These are phyloP conservation scores for Montipora efflorescens DNA, from an alignment of 64 coral and sea anemone genomes.

Conservation along the genomic window DNA sequence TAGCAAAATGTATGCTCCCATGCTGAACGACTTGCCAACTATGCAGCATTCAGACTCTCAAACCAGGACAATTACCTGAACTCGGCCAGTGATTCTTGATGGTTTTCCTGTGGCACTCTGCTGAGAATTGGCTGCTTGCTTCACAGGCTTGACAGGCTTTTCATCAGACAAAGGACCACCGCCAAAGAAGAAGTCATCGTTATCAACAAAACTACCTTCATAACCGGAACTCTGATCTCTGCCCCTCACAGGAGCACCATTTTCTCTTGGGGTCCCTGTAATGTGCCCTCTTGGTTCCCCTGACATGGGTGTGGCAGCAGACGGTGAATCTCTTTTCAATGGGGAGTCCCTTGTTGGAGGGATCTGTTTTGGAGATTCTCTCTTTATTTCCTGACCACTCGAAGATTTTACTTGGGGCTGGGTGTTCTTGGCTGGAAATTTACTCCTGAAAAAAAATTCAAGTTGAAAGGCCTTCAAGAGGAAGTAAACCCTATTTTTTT, in stretches of 20 bases:
- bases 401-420: slow-evolving; percentile 16
- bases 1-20: too few relatives aligned
- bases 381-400: slow-evolving; percentile 3
- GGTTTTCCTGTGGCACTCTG: slow-evolving; percentile 40
- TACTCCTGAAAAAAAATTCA: slow-evolving; percentile 63
- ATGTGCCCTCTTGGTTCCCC: not conserved
- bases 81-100: slow-evolving; percentile 64
- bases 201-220: not conserved
- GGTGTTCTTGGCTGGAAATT: slow-evolving; percentile 63
- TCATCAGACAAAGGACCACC: slow-evolving; percentile 60
- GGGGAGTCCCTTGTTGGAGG: slow-evolving; percentile 65
- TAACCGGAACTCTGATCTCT: not conserved
- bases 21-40: too few relatives aligned
- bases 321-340: slow-evolving; percentile 49
- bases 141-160: slow-evolving; percentile 41
- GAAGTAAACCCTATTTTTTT: not conserved
- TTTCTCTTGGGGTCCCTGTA: not conserved
- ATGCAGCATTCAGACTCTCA: too few relatives aligned
- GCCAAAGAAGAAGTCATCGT: slow-evolving; percentile 76
- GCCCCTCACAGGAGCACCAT: not conserved
- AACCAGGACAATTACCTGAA: slow-evolving; percentile 51
- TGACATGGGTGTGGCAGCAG: slow-evolving; percentile 7
- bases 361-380: slow-evolving; percentile 64
- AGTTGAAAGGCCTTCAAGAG: not conserved
- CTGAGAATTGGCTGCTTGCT: slow-evolving; percentile 31